A percentile compares a stretch with the other conserved stretches of the same genome.
phyloP scores from a whole-genome alignment of 2,113 vertebrate genomes.

The Ardeotis arabs region DNA sequence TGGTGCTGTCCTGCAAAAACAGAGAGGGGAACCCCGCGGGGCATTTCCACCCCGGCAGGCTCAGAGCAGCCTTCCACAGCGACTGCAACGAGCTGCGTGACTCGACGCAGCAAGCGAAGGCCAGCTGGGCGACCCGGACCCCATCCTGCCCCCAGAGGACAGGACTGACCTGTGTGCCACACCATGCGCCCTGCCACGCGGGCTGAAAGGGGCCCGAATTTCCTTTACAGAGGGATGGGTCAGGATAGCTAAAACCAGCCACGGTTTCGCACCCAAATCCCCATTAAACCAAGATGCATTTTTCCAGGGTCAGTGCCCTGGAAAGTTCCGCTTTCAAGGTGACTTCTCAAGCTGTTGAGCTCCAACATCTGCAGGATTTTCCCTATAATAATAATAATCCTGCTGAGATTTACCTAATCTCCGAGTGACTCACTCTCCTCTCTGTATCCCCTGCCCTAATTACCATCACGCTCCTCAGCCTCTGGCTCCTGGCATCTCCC shows the following conservation, averaged over 20 bases:
- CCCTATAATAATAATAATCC: conserved; percentile 6
- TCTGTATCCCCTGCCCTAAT: not conserved
- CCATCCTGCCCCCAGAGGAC: not conserved
- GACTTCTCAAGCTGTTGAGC: conserved; percentile 11
- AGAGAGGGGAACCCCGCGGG: not conserved
- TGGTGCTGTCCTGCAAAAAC: not conserved
- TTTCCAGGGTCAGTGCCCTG: not conserved
- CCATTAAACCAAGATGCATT: not conserved
- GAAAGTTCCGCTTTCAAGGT: not conserved
- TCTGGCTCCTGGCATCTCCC: not conserved
- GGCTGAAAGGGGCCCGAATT: not conserved
- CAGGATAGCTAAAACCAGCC: fast-evolving
- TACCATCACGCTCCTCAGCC: not conserved
- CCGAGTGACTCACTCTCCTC: not conserved
- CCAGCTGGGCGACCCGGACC: not conserved
- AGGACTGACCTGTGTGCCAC: not conserved
- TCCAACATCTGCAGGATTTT: conserved; percentile 32
- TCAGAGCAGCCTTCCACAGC: not conserved
- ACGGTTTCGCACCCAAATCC: not conserved
- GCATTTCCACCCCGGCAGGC: not conserved
- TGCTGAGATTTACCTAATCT: conserved; percentile 35
- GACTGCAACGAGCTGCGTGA: too few species aligned
- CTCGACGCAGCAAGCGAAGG: fast-evolving
- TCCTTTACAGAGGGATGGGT: not conserved
- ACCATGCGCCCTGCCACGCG: not conserved